Conservation (phyloP, 2,888 invertebrate species). For the Brachycybe producta region DNA sequence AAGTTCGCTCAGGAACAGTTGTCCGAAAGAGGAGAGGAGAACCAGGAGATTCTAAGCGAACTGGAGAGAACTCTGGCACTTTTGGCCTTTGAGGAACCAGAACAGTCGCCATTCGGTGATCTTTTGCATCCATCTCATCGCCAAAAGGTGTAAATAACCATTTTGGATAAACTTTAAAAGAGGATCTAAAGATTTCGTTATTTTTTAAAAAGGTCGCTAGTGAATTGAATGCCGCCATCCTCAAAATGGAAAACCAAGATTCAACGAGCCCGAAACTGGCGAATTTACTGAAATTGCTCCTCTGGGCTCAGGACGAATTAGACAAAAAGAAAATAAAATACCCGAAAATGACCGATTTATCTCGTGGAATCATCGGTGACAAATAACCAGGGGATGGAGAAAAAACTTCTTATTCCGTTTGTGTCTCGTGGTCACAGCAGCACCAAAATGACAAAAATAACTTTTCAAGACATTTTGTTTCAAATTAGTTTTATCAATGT, state of each 20-base stretch:
- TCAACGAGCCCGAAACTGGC: constrained; percentile 82
- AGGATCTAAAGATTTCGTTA: not conserved
- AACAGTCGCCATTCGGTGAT: constrained; percentile 88
- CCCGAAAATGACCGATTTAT: constrained; percentile 86
- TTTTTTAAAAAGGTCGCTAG: constrained; percentile 61
- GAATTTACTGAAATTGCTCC: constrained; percentile 75
- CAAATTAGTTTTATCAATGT: too few relatives aligned
- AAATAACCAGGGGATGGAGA: too few relatives aligned
- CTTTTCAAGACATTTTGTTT: too few relatives aligned
- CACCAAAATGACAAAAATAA: too few relatives aligned
- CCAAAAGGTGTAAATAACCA: constrained; percentile 55
- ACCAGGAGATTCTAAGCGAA: constrained; percentile 52
- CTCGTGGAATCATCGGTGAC: constrained; percentile 67
- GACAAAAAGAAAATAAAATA: constrained; percentile 90
- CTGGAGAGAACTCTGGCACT: constrained; percentile 86
- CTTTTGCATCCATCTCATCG: constrained; percentile 82
- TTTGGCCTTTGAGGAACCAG: constrained; percentile 91
- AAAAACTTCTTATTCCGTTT: too few relatives aligned
- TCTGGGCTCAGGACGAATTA: constrained; percentile 92
- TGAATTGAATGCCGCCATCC: constrained; percentile 92
- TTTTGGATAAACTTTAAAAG: not conserved
- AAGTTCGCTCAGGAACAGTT: constrained; percentile 80
- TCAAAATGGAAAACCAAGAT: constrained; percentile 83
- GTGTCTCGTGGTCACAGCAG: too few relatives aligned
- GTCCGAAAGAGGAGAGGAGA: constrained; percentile 75